A percentile compares a stretch with the other conserved stretches of the same genome.
phyloP scores from a whole-genome alignment of 2,797 vertebrate genomes.

The Urophycis tenuis region DNA sequence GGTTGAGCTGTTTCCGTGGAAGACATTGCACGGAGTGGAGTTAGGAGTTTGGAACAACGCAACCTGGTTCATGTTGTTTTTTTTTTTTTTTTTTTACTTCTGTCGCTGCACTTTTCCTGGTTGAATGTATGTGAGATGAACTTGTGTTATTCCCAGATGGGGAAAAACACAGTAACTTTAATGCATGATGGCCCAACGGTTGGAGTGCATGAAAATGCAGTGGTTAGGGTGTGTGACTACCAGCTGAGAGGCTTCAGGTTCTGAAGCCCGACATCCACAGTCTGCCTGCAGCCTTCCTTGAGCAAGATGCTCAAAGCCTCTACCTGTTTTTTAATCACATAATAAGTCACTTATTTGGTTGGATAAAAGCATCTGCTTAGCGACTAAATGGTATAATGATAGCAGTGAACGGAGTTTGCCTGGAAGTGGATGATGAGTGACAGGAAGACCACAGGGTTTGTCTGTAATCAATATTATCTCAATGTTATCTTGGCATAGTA shows the following conservation, averaged over 20 bases:
- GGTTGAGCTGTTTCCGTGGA: conserved; percentile 34
- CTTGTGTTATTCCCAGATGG: background rate
- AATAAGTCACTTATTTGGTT: no score
- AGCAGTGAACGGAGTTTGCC: background rate
- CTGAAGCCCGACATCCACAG: background rate
- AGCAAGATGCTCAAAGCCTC: background rate
- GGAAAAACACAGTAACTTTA: background rate
- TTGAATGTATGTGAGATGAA: background rate
- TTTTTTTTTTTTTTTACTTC: no score
- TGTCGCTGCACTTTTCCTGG: no score
- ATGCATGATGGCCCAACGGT: background rate
- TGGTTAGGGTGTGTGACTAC: background rate
- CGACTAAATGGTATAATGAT: background rate
- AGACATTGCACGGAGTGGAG: background rate
- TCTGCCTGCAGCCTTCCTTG: background rate
- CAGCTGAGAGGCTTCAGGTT: background rate
- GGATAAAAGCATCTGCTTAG: background rate
- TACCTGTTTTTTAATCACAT: background rate
- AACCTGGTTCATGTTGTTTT: background rate
- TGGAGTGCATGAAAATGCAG: background rate
- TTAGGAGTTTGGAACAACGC: background rate
- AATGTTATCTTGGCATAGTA: background rate
- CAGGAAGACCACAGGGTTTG: background rate
- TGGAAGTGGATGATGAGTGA: background rate
- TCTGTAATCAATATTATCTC: background rate